Evolutionary conservation across 2,113 vertebrate species (phyloP).

Genomic region (Philantomba maxwellii): DNA sequence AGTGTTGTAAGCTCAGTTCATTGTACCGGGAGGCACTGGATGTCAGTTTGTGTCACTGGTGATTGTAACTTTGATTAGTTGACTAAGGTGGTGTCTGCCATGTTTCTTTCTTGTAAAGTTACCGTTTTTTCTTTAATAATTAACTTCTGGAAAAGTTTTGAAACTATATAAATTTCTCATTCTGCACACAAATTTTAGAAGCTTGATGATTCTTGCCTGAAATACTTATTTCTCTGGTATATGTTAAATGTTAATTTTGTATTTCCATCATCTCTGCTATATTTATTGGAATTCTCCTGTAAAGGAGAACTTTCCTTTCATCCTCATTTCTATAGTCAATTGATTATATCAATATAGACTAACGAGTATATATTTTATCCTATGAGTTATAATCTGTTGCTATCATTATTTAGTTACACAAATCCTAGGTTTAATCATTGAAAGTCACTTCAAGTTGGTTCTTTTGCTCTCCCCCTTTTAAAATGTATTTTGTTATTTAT

Average conservation of each 20-base stretch:
- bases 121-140: not conserved
- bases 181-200: not conserved
- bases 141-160: not conserved
- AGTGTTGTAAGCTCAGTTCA: not conserved
- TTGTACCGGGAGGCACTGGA: not conserved
- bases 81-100: not conserved
- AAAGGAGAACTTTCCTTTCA: not conserved
- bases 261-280: not conserved
- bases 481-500: not conserved
- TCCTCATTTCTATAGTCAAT: not conserved
- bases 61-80: not conserved
- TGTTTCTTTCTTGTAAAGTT: not conserved
- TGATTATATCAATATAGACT: not conserved
- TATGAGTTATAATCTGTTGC: not conserved
- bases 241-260: not conserved
- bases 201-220: not conserved
- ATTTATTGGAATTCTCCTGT: not conserved
- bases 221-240: not conserved
- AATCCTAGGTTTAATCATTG: not conserved
- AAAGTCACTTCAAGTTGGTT: not conserved
- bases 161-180: not conserved
- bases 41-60: not conserved
- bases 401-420: not conserved
- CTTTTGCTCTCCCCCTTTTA: not conserved
- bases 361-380: not conserved